Evolutionary conservation across 2,888 invertebrate genomes (phyloP).

Genomic region (Mantis religiosa): DNA sequence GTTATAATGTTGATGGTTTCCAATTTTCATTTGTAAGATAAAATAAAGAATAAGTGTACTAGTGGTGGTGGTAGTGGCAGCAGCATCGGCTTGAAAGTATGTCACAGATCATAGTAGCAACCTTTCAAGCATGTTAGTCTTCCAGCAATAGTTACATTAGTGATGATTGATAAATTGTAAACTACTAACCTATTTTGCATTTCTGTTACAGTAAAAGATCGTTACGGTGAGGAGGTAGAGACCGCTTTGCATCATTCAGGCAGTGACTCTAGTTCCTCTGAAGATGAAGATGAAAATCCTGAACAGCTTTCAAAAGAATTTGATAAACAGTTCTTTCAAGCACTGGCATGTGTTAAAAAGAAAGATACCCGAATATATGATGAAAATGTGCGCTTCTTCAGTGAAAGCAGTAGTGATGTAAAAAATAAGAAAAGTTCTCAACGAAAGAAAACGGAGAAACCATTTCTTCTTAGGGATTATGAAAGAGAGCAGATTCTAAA

Average conservation of each 20-base stretch:
- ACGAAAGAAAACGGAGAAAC: conserved; percentile 47
- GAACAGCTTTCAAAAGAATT: conserved; percentile 60
- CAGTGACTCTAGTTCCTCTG: conserved; percentile 52
- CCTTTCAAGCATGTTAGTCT: not conserved
- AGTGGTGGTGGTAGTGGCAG: too few relatives aligned
- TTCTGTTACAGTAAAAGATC: conserved; percentile 62
- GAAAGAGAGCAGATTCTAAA: conserved; percentile 71
- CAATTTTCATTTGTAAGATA: too few relatives aligned
- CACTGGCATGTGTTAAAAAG: conserved; percentile 77
- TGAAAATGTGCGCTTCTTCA: conserved; percentile 66
- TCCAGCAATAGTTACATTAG: not conserved
- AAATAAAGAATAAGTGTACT: too few relatives aligned
- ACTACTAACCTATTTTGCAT: not conserved
- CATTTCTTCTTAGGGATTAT: conserved; percentile 71
- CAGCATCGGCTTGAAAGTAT: too few relatives aligned
- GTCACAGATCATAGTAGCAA: too few relatives aligned
- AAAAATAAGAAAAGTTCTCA: conserved; percentile 24
- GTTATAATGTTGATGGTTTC: too few relatives aligned
- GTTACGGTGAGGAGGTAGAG: conserved; percentile 60
- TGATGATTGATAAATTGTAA: not conserved
- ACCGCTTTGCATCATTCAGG: conserved; percentile 46
- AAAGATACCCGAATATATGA: conserved; percentile 89
- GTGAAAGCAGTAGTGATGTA: conserved; percentile 32
- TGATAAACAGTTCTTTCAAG: conserved; percentile 84
- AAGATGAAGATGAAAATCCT: conserved; percentile 60